Base-by-base conservation (phyloP, 2,113 vertebrate genomes). In the Tychaedon coryphoeus region DNA sequence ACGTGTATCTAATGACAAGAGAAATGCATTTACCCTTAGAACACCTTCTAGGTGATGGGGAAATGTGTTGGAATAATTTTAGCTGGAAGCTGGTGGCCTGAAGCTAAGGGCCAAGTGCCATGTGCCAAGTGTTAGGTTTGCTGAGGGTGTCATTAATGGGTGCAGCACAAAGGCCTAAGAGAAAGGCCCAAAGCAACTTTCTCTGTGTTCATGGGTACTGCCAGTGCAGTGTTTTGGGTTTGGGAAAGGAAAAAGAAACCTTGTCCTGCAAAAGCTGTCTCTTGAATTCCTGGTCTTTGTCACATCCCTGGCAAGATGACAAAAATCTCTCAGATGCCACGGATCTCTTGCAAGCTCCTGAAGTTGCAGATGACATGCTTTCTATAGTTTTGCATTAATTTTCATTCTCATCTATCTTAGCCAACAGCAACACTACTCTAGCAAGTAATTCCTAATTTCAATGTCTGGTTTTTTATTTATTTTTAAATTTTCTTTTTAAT, bases 1-100 rank as follows among this genome's bases (percentile, higher is more conserved):
- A 71, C 16, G 20, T 0, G 0, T 38, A 24, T 26, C 18, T 71
- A 42, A 53, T 48, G 0, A 1, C 45, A 56, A 64, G n/a, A 65
- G 38, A 61, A 65, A 31, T 3, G 3, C 3, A 6, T 48, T 53
- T 72, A 34, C 26, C 9, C 14, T 31, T 50, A 18, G 40, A 57
- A 61, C 28, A 5, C 2, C 19, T 74, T 74, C 36, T 62, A 62
- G 47, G 29, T 50, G 15, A 8, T 54, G 25, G 4, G 5, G 7
- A 10, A 28, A 4, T 8, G 5, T 34, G 23, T 29, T 70, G 51
- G 29, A 66, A 62, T 28, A 2, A 18, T 9, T 90, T 81, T 75
- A 90, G 13, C 31, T 74, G 65, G 10, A 78, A 47, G 43, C 6
- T 73, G 45, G 11, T 87, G 48, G n/a, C 45, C 29, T 66, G 43